Evolutionary conservation across 2,113 vertebrate species (phyloP), one percentile per base, ranked within the genome.

Genomic region (Heterotilapia buettikoferi): DNA sequence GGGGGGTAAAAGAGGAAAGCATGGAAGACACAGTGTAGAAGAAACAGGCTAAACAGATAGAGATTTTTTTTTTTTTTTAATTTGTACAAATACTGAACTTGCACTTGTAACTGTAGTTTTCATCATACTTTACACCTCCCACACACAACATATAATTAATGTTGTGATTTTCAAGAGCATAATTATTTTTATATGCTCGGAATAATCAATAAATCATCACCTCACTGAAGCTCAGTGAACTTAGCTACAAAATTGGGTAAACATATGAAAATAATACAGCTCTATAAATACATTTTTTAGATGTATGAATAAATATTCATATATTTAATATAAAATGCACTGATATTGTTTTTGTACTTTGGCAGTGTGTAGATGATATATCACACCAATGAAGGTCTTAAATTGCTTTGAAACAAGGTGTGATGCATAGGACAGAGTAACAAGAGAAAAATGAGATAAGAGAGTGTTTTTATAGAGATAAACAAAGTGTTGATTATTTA

Each of bases 381-480:
- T 80, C 16, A 21, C 56, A 33, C 31, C 52, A 83, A 57, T 88
- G 66, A 84, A 84, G 14, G 78, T 4, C 29, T 29, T 76, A 40
- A 81, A 91, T 81, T 80, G 36, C 82, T 88, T 73, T 80, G 56
- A 88, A 82, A 10, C 14, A 59, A 85, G 57, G 47, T 86, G 86
- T 86, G 78, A 85, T 53, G 73, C 26, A 61, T 29, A 71, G 40
- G 12, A 66, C 38, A 84, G 40, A 40, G 71, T 53, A 68, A 19
- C 78, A 36, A 81, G 50, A 31, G 5, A 82, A 43, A 82, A 50
- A 76, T 47, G 1, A 31, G 14, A 76, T 47, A 18, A 52, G 18
- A 26, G 9, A 84, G 50, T 57, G 80, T 43, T 38, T 8, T 33
- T 57, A 84, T 50, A 24, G 59, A 40, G 68, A 86, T 86, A 88